Evolutionary conservation across 2,888 invertebrate genomes (phyloP), one percentile per base, ranked within the genome.

Genomic region (Sipha maydis): DNA sequence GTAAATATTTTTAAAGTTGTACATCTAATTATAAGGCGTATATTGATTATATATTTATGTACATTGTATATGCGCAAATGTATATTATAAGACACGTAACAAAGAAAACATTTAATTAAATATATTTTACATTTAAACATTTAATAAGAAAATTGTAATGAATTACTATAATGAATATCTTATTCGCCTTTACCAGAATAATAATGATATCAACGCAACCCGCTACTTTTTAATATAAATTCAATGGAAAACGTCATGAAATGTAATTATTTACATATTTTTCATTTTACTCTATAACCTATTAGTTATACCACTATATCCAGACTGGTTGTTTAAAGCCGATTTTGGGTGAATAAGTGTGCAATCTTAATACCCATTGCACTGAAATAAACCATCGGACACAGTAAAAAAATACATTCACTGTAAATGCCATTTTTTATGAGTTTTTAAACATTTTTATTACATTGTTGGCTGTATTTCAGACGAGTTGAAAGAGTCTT

Each of bases 401-500:
- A 8, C 34, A 31, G 48, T 85, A 69, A 69, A n/a, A 77, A 34
- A 80, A 54, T 8, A 56, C 41, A 34, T 38, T 3, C 21, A 38
- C 17, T 75, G 75, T 82, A 88, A 88, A 88, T 88, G 88, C 88
- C 75, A 61, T 71, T 88, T 88, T 86, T 88, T 88, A 88, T 75
- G 80, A 82, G 80, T 88, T 75, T n/a, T 80, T 28, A 48, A 80
- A 82, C 75, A 86, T 69, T 88, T 88, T 75, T 82, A 88, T 31
- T 78, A 88, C 88, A 75, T 71, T 88, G 88, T 88, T 88, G 88
- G 88, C 88, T 75, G 38, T 88, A 88, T 67, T 79, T 88, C 88
- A 88, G 88, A 28, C 82, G 73, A 88, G 28, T 17, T 19, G 75
- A 88, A 82, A 88, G 80, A 61, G 38, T 88, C 38, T 67, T 41